Evolutionary conservation across 2,888 invertebrate genomes (phyloP).

Genomic region (Drosophila koepferae): DNA sequence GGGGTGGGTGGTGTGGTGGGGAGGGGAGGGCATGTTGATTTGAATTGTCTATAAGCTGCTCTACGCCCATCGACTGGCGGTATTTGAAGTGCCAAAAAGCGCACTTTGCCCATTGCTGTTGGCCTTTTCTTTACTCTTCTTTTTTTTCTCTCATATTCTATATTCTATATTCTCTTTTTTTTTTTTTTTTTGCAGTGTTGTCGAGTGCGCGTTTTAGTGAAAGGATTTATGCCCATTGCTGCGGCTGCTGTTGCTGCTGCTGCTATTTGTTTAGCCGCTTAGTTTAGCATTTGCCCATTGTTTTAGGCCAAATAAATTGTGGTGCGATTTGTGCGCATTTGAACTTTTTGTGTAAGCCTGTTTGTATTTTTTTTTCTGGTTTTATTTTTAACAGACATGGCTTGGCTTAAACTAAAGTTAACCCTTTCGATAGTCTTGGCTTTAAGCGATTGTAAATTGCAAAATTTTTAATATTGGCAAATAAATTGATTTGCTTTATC

Average conservation of each 20-base stretch:
- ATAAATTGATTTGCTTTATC: not conserved
- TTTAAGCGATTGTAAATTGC: not conserved
- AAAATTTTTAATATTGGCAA: not conserved
- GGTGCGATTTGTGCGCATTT: conserved; percentile 34
- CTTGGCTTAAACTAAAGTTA: conserved; percentile 23
- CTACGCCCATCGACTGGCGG: conserved; percentile 52
- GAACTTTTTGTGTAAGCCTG: conserved; percentile 47
- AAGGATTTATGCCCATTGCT: conserved; percentile 68
- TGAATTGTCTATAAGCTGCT: conserved; percentile 72
- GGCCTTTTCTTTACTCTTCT: conserved; percentile 8
- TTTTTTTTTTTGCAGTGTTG: conserved; percentile 60
- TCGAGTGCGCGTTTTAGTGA: conserved; percentile 67
- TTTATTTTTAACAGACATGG: not conserved
- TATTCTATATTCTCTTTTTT: too few relatives aligned
- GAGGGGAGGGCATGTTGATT: conserved; percentile 40
- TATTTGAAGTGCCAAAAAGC: conserved; percentile 78
- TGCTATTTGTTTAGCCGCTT: conserved; percentile 77
- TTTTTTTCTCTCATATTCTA: conserved; percentile 5
- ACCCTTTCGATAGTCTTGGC: not conserved
- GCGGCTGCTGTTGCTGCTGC: conserved; percentile 45
- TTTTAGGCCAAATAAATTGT: conserved; percentile 56
- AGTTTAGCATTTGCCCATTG: conserved; percentile 68
- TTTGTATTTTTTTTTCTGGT: conserved; percentile 15
- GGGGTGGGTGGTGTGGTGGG: not conserved
- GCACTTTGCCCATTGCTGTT: conserved; percentile 53